Evolutionary conservation across 2,888 invertebrate species (phyloP).

Genomic region (Lottia scabra): DNA sequence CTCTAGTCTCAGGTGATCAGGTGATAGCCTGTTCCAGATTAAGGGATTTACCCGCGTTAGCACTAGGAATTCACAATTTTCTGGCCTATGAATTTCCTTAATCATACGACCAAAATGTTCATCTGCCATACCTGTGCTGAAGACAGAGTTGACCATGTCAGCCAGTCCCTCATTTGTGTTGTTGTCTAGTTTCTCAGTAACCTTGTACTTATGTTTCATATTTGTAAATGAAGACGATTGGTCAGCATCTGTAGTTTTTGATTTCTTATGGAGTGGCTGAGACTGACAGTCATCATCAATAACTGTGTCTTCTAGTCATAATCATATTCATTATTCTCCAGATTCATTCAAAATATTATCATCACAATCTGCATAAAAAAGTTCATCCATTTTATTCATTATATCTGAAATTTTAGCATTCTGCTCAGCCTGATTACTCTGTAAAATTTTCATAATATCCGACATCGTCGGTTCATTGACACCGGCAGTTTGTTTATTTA

Average conservation of each 20-base stretch:
- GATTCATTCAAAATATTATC: background rate
- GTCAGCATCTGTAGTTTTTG: background rate
- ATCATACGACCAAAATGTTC: slow-evolving; percentile 4
- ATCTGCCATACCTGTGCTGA: slow-evolving; percentile 11
- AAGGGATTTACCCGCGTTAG: slow-evolving; percentile 12
- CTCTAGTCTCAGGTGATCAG: background rate
- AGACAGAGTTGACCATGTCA: slow-evolving; percentile 15
- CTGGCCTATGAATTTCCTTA: slow-evolving; percentile 10
- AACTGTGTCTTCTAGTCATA: background rate
- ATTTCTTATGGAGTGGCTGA: background rate
- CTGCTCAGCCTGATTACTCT: background rate
- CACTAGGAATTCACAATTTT: slow-evolving; percentile 10
- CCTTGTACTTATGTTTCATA: background rate
- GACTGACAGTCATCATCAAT: background rate
- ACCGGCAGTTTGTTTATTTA: background rate
- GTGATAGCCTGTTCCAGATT: slow-evolving; percentile 1
- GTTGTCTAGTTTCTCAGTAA: slow-evolving; percentile 12
- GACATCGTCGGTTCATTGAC: background rate
- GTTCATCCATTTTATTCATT: background rate
- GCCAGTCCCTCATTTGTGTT: slow-evolving; percentile 11
- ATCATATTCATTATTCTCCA: background rate
- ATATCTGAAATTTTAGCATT: background rate
- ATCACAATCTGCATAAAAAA: background rate
- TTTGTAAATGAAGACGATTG: background rate
- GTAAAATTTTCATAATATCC: background rate